phyloP scores from a whole-genome alignment of 2,888 invertebrate genomes.

The Chironomus tentans region DNA sequence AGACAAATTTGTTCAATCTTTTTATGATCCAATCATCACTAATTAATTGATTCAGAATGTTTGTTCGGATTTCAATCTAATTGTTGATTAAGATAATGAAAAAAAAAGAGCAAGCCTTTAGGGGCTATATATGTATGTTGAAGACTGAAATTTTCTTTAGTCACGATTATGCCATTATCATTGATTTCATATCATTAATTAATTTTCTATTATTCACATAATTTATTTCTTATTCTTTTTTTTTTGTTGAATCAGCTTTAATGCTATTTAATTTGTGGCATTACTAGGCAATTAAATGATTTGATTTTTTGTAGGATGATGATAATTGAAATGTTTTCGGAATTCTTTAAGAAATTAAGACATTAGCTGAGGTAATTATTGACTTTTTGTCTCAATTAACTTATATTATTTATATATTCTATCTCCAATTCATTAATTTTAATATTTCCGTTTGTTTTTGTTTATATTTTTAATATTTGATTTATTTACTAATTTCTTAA shows the following conservation, averaged over 20 bases:
- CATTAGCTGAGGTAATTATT: too few relatives aligned
- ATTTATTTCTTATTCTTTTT: too few relatives aligned
- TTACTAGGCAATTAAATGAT: neutral
- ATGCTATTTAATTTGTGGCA: too few relatives aligned
- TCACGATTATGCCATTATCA: neutral
- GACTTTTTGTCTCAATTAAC: too few relatives aligned
- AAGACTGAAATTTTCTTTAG: neutral
- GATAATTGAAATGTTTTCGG: too few relatives aligned
- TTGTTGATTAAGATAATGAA: conserved; percentile 8
- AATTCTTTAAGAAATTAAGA: too few relatives aligned
- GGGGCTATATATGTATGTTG: neutral
- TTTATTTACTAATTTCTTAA: too few relatives aligned
- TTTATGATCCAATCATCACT: neutral
- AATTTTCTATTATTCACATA: neutral
- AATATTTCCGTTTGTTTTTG: too few relatives aligned
- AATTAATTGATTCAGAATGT: neutral
- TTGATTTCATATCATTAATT: neutral
- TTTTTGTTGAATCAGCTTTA: too few relatives aligned
- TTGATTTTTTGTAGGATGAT: neutral
- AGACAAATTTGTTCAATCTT: neutral
- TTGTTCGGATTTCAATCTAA: neutral
- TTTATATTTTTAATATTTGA: too few relatives aligned
- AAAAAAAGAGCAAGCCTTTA: neutral
- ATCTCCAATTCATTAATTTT: too few relatives aligned
- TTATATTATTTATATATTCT: too few relatives aligned